Evolutionary conservation across 2,797 vertebrate species (phyloP).

Genomic region (Clarias pachynema): DNA sequence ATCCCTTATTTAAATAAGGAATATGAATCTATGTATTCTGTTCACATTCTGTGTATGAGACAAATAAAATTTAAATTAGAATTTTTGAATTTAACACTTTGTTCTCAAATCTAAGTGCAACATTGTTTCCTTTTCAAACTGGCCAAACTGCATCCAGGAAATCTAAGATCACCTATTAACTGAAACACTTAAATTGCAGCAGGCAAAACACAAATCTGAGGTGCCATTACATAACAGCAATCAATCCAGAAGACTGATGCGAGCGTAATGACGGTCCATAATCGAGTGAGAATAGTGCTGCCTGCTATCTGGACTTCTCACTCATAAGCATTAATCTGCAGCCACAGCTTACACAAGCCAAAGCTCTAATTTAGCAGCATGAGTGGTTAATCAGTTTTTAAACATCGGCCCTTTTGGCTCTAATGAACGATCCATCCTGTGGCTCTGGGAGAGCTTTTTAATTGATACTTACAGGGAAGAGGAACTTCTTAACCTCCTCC

Average conservation of each 20-base stretch:
- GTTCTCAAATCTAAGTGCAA: not conserved
- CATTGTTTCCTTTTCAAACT: not conserved
- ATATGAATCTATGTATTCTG: too few species aligned
- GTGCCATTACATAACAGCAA: not conserved
- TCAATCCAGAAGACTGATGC: conserved; percentile 26
- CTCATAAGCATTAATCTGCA: conserved; percentile 56
- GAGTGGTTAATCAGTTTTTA: conserved; percentile 32
- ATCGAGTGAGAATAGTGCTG: conserved; percentile 44
- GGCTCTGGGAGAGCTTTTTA: conserved; percentile 1
- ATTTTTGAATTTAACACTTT: not conserved
- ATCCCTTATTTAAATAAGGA: too few species aligned
- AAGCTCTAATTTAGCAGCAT: conserved; percentile 40
- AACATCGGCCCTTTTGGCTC: conserved; percentile 42
- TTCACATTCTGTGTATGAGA: too few species aligned
- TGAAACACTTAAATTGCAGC: not conserved
- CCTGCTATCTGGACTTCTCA: conserved; percentile 45
- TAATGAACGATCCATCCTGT: conserved; percentile 1
- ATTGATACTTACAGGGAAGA: conserved; percentile 85
- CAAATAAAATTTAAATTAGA: too few species aligned
- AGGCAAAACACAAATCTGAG: conserved; percentile 5
- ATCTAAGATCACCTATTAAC: not conserved
- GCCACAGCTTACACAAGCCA: conserved; percentile 19
- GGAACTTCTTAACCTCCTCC: conserved; percentile 98
- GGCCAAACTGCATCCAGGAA: not conserved
- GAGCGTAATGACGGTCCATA: not conserved